Conservation (phyloP, 53 echinoderm and acorn worm species). For the Arbacia lixula region DNA sequence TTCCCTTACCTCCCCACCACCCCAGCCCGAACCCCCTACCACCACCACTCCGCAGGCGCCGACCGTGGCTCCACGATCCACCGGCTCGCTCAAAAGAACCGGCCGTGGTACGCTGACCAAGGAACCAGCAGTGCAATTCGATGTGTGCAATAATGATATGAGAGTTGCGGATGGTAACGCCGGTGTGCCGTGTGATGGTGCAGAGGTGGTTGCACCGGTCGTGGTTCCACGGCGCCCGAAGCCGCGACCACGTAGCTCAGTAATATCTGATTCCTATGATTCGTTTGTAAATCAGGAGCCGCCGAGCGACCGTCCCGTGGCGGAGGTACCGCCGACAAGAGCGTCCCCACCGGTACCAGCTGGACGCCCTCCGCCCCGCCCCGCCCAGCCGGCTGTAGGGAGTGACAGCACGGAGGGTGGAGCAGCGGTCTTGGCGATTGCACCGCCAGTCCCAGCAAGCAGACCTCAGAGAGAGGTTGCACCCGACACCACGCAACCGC, state of each 20-base stretch:
- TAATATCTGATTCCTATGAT: conserved; percentile 32
- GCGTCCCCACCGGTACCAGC: conserved; percentile 29
- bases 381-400: neutral
- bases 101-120: neutral
- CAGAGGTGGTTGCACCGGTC: conserved; percentile 31
- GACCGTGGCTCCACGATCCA: conserved; percentile 34
- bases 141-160: conserved; percentile 5
- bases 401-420: neutral
- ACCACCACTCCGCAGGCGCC: conserved; percentile 24
- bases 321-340: conserved; percentile 42
- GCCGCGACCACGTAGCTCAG: conserved; percentile 69
- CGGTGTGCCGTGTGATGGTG: neutral
- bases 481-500: neutral
- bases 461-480: conserved; percentile 8
- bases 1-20: conserved; percentile 18
- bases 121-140: conserved; percentile 24
- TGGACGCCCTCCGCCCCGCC: conserved; percentile 18
- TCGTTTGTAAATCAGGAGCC: conserved; percentile 43
- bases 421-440: conserved; percentile 27
- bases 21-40: conserved; percentile 4
- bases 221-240: conserved; percentile 68
- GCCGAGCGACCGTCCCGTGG: conserved; percentile 9
- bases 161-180: neutral
- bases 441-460: conserved; percentile 47
- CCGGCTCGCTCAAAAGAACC: conserved; percentile 34